Base-by-base conservation (phyloP, 2,888 invertebrate species). In the Drosophila robusta region DNA sequence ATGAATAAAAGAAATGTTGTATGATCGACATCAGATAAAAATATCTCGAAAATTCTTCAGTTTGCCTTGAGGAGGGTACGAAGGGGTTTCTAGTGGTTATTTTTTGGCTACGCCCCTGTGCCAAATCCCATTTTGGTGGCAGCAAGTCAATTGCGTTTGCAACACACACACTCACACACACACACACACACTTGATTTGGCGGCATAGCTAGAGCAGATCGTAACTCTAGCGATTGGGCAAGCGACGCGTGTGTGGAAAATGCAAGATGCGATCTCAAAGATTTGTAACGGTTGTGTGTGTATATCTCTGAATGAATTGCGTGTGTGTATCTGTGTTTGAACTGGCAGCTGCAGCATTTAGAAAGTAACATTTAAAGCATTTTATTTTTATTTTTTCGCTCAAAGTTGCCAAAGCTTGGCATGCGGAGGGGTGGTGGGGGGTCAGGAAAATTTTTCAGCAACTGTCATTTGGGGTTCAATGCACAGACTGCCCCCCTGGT, bases 381-480 rank as follows among this genome's bases (percentile, higher is more conserved):
- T 63, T 64, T 46, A 34, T 45, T 3, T n/a, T 11, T 24, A 11
- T 51, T n/a, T 52, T 44, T n/a, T 29, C 16, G 16, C 29, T 18
- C 9, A 9, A 6, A 9, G 26, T 26, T 46, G 55, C 36, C 26
- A 18, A 26, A 26, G 55, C 63, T 66, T 29, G 54, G 39, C 42
- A 18, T 44, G 47, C 44, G 41, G 22, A 26, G 9, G 9, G 9
- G 29, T 29, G 9, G 24, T 22, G 44, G 46, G 68, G 67, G 86
- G 89, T 89, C 89, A 87, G 89, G 69, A 73, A 81, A 81, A 85
- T 78, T 75, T 42, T 67, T 85, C 70, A 85, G 76, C 86, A 85
- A 76, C 68, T 89, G 88, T 89, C 89, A 85, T 78, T 78, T 70
- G 60, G 89, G 58, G 89, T 89, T 89, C 87, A 89, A 77, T 86